Evolutionary conservation across 2,888 invertebrate species (phyloP).

Genomic region (Tachina lurida): DNA sequence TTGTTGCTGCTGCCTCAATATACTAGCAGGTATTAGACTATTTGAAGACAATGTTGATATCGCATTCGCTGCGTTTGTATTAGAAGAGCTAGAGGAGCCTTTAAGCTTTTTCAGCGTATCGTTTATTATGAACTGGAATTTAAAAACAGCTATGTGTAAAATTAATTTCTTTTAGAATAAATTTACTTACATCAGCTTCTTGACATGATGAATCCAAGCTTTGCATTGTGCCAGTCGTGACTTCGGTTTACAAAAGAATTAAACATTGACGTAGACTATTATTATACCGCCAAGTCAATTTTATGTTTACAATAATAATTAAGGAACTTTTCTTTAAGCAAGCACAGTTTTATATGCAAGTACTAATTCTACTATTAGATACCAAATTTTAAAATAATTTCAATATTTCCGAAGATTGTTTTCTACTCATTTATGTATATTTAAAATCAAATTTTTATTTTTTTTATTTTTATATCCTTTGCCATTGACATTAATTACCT

Average conservation of each 20-base stretch:
- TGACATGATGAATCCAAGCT: constrained; percentile 87
- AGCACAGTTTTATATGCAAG: constrained; percentile 20
- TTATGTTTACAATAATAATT: constrained; percentile 35
- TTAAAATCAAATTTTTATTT: neutral
- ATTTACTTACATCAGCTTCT: constrained; percentile 86
- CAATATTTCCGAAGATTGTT: neutral
- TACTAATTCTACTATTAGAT: neutral
- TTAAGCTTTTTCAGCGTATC: constrained; percentile 82
- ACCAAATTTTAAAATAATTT: neutral
- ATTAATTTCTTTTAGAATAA: neutral
- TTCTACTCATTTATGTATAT: constrained; percentile 1
- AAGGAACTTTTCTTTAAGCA: constrained; percentile 52
- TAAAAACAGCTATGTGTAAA: neutral
- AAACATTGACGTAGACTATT: constrained; percentile 75
- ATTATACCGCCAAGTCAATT: constrained; percentile 15
- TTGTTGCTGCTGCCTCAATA: constrained; percentile 72
- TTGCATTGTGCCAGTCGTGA: constrained; percentile 85
- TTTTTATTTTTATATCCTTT: constrained; percentile 16
- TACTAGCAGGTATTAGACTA: constrained; percentile 74
- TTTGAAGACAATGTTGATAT: constrained; percentile 67
- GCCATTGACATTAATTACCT: constrained; percentile 57
- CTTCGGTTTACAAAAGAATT: constrained; percentile 75
- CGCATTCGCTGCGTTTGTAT: constrained; percentile 72
- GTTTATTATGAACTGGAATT: constrained; percentile 82
- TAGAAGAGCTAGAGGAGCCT: constrained; percentile 76